These are phyloP conservation scores for Hypselothyrea guttata DNA, from an alignment of 2,888 invertebrate species.

Conservation along the genomic window DNA sequence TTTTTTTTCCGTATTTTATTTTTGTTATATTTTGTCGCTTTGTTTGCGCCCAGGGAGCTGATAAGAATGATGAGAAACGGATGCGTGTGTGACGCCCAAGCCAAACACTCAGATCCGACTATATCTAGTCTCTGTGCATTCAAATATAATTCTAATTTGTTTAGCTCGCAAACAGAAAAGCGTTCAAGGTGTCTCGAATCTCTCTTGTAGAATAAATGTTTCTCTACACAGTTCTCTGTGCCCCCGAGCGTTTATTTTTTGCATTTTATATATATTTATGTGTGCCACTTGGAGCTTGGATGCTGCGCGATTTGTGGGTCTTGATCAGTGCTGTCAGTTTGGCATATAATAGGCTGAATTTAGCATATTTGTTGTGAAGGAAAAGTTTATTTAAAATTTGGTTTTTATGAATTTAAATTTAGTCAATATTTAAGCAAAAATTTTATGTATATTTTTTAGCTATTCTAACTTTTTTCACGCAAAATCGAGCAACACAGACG, in stretches of 20 bases:
- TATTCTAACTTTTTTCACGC: too few relatives aligned
- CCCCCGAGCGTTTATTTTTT: background rate
- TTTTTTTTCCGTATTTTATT: background rate
- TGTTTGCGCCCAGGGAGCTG: conserved; percentile 29
- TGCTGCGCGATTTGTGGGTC: conserved; percentile 19
- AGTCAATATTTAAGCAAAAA: too few relatives aligned
- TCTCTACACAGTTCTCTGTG: too few relatives aligned
- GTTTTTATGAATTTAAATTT: too few relatives aligned
- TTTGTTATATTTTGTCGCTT: conserved; percentile 27
- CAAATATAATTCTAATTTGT: conserved; percentile 15
- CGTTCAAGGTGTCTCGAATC: too few relatives aligned
- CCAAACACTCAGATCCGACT: background rate
- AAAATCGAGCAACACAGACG: too few relatives aligned
- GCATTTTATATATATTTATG: conserved; percentile 24
- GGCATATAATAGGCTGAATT: too few relatives aligned
- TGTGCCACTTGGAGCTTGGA: conserved; percentile 26
- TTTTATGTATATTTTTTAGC: too few relatives aligned
- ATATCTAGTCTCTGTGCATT: background rate
- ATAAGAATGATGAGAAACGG: conserved; percentile 52
- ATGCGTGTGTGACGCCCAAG: conserved; percentile 36
- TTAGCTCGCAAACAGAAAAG: conserved; percentile 6
- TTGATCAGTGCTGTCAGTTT: background rate
- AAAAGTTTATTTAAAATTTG: too few relatives aligned
- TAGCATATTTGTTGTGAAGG: too few relatives aligned
- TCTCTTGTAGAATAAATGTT: too few relatives aligned